Percentiles rank a stretch among this genome's conserved stretches.
phyloP scores from a whole-genome alignment of 2,797 vertebrate genomes.

The Gobio occitaniae region DNA sequence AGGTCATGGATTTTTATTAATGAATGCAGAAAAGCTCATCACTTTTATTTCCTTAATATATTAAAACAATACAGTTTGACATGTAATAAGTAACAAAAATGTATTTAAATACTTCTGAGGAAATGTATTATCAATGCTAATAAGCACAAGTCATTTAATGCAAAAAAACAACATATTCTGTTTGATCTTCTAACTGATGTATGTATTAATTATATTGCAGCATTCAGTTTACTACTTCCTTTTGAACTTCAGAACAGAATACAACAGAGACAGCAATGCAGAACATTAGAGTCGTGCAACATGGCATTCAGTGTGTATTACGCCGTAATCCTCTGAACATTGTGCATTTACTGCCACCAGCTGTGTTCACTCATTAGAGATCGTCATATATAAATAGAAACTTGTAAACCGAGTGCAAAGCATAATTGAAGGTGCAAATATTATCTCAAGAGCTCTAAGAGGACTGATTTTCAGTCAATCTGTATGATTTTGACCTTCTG shows the following conservation, averaged over 20 bases:
- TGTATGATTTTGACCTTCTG: no score
- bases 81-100: not conserved
- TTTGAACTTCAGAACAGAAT: not conserved
- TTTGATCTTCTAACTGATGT: not conserved
- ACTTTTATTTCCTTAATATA: not conserved
- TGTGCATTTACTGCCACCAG: constrained; percentile 43
- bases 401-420: constrained; percentile 28
- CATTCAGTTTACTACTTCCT: not conserved
- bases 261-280: not conserved
- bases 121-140: constrained; percentile 13
- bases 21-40: not conserved
- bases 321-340: constrained; percentile 5
- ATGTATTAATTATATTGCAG: not conserved
- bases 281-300: constrained; percentile 1
- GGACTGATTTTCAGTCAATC: no score
- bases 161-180: not conserved
- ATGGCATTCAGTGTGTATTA: constrained; percentile 21
- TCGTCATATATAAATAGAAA: constrained; percentile 53
- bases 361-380: constrained; percentile 14
- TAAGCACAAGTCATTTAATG: not conserved
- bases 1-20: constrained; percentile 1
- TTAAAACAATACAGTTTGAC: not conserved
- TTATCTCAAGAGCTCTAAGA: not conserved
- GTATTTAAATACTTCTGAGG: not conserved
- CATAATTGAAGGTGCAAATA: constrained; percentile 30